A percentile compares a stretch with the other conserved stretches of the same genome.
Evolutionary conservation across 2,113 vertebrate genomes (phyloP).

Genomic region (Benitochromis conjunctus): DNA sequence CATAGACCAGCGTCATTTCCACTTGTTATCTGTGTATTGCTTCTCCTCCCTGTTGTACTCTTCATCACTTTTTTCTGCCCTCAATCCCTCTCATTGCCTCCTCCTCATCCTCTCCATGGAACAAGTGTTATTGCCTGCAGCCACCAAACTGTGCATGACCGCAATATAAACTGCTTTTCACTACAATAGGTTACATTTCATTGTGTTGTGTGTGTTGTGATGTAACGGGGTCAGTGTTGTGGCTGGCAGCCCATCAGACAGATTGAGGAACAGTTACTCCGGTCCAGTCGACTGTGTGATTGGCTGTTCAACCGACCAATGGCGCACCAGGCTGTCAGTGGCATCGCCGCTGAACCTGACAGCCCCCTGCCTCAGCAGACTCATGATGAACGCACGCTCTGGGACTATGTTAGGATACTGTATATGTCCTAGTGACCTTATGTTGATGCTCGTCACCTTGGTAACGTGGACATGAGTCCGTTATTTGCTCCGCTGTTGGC

Average conservation of each 20-base stretch:
- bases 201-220: not conserved
- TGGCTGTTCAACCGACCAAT: slow-evolving; percentile 18
- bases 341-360: not conserved
- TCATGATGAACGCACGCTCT: not conserved
- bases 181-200: not conserved
- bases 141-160: not conserved
- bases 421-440: not conserved
- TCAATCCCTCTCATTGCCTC: not conserved
- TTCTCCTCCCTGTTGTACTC: not conserved
- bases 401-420: not conserved
- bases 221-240: not conserved
- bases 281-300: not conserved
- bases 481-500: not conserved
- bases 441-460: not conserved
- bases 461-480: not conserved
- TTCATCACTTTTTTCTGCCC: not conserved
- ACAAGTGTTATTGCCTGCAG: not conserved
- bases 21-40: not conserved
- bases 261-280: not conserved
- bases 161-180: not conserved
- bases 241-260: not conserved
- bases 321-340: not conserved
- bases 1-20: not conserved
- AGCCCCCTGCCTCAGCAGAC: not conserved
- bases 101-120: not conserved